Evolutionary conservation across 2,888 invertebrate genomes (phyloP).

Genomic region (Diadegma fenestrale): DNA sequence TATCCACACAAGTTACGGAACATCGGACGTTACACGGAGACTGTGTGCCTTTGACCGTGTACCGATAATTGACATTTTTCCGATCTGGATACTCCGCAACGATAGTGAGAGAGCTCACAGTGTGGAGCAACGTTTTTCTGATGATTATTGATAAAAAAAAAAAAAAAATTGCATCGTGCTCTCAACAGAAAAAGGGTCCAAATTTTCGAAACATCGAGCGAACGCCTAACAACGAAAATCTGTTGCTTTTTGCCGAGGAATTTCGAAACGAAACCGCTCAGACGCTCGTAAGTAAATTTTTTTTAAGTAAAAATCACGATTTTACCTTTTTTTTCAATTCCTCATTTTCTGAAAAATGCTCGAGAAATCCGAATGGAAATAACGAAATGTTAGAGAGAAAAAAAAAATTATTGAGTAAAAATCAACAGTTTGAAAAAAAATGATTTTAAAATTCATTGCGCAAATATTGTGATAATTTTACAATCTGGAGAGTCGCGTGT

Average conservation of each 20-base stretch:
- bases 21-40: slow-evolving; percentile 48
- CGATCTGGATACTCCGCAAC: slow-evolving; percentile 30
- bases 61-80: slow-evolving; percentile 1
- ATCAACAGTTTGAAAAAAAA: background rate
- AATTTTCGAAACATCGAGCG: background rate
- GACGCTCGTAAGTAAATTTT: background rate
- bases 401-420: background rate
- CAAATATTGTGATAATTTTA: background rate
- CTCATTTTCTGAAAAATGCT: background rate
- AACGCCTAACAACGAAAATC: background rate
- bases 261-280: background rate
- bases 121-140: background rate
- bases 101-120: slow-evolving; percentile 10
- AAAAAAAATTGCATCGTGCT: background rate
- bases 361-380: background rate
- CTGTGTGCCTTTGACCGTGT: slow-evolving; percentile 58
- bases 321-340: background rate
- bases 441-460: background rate
- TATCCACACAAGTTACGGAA: background rate
- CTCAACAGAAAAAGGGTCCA: background rate
- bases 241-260: background rate
- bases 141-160: background rate
- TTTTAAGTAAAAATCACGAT: background rate
- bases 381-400: background rate
- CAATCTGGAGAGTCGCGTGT: background rate